Base-by-base conservation (phyloP, 1,140 invertebrate genomes). In the Diachasmimorpha longicaudata region DNA sequence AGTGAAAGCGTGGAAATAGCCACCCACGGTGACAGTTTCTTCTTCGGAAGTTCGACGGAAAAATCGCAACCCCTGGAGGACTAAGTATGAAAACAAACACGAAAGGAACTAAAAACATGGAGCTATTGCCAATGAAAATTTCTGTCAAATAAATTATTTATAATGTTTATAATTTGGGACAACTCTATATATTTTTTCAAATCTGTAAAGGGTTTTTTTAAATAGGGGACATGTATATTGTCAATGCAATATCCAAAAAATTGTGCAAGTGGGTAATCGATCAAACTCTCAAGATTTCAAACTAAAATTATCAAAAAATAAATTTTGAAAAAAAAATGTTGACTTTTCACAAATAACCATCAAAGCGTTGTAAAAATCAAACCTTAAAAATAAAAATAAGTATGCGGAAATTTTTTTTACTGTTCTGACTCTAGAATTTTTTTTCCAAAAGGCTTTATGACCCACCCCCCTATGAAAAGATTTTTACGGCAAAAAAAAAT, bases 1-100 rank as follows among this genome's bases (percentile, higher is more conserved):
- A 63, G 58, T 63, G 58, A 63, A 63, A 63, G 58, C 58, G 58
- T 63, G 23, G 58, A 63, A 63, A 63, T 13, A 63, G 58, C 58
- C 58, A 63, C 58, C 58, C 58, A 63, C 23, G 58, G 58, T 63
- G 58, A 63, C 21, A 31, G 8, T 63, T 63, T 58, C n/a, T 23
- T 16, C 58, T 4, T 23, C 0, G 14, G 58, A 3, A 4, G 0
- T 25, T 63, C 58, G 21, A 63, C 58, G 4, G 58, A 2, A 23
- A 3, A 31, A 63, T 63, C 21, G 8, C 16, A 63, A 63, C 58
- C 23, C 58, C 23, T 25, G 58, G 48, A 55, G 19, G 19, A 4
- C 23, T 63, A 4, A 25, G 21, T 25, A 31, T 63, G 58, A 63
- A 63, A 63, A 63, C 58, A 63, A 63, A 63, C 58, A 63, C 58